A percentile compares a stretch with the other conserved stretches of the same genome.
phyloP scores from a whole-genome alignment of 1,140 invertebrate genomes.

The Sarcophaga bullata region DNA sequence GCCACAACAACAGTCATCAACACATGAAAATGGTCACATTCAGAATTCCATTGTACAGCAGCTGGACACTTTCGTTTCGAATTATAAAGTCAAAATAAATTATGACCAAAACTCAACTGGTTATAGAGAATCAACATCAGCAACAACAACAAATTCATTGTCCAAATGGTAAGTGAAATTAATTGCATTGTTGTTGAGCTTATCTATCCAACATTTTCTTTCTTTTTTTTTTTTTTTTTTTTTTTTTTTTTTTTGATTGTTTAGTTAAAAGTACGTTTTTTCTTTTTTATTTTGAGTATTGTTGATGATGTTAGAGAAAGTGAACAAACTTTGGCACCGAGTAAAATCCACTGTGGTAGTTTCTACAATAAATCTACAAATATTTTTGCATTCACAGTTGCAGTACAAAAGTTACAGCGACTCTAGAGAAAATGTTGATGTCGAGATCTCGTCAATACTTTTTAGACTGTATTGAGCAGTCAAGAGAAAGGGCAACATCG shows the following conservation, averaged over 20 bases:
- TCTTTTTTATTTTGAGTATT: neutral
- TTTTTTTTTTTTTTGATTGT: conserved; percentile 51
- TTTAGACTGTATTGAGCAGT: too few relatives aligned
- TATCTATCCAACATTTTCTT: conserved; percentile 52
- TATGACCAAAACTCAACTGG: neutral
- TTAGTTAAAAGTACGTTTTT: neutral
- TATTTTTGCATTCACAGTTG: too few relatives aligned
- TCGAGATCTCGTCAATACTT: too few relatives aligned
- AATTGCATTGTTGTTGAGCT: conserved; percentile 65
- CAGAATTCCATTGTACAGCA: conserved; percentile 1
- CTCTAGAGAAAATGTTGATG: too few relatives aligned
- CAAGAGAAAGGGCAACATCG: too few relatives aligned
- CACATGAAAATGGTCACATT: neutral
- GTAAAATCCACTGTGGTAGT: neutral
- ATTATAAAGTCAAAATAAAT: conserved; percentile 16
- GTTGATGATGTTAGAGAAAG: neutral
- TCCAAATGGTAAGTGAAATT: conserved; percentile 62
- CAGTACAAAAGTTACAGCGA: too few relatives aligned
- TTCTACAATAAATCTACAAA: too few relatives aligned
- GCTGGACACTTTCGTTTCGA: neutral
- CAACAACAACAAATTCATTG: conserved; percentile 31
- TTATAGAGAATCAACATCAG: conserved; percentile 17
- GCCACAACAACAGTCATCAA: conserved; percentile 2
- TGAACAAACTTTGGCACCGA: neutral
- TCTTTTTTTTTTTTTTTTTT: conserved; percentile 53